Evolutionary conservation across 2,113 vertebrate genomes (phyloP).

Genomic region (Irena cyanogastra): DNA sequence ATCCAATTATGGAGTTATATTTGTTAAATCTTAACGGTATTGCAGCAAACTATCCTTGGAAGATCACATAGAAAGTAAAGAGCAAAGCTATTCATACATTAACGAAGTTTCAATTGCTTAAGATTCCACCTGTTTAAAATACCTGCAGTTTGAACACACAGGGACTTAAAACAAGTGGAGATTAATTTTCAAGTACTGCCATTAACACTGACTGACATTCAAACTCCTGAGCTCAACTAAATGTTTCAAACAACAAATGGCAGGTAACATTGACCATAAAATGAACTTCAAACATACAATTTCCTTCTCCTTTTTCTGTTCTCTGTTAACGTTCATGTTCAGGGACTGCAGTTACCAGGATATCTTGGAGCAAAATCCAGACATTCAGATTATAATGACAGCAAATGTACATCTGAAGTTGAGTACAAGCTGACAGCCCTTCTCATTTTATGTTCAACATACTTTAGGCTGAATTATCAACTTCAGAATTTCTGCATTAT

Average conservation of each 20-base stretch:
- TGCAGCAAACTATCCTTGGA: not conserved
- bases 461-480: not conserved
- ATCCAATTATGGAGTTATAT: not conserved
- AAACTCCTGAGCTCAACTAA: not conserved
- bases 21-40: not conserved
- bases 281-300: not conserved
- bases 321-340: not conserved
- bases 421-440: not conserved
- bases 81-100: slow-evolving; percentile 30
- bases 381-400: not conserved
- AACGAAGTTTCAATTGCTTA: slow-evolving; percentile 36
- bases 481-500: not conserved
- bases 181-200: not conserved
- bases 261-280: not conserved
- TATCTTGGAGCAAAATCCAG: not conserved
- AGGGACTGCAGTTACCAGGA: not conserved
- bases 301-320: not conserved
- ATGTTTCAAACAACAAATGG: not conserved
- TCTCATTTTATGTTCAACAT: not conserved
- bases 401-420: not conserved
- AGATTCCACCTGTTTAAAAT: slow-evolving; percentile 61
- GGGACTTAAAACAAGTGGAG: not conserved
- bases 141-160: not conserved
- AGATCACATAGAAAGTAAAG: not conserved
- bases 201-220: not conserved